Evolutionary conservation across 1,140 invertebrate genomes (phyloP).

Genomic region (Ceratosolen solmsi): DNA sequence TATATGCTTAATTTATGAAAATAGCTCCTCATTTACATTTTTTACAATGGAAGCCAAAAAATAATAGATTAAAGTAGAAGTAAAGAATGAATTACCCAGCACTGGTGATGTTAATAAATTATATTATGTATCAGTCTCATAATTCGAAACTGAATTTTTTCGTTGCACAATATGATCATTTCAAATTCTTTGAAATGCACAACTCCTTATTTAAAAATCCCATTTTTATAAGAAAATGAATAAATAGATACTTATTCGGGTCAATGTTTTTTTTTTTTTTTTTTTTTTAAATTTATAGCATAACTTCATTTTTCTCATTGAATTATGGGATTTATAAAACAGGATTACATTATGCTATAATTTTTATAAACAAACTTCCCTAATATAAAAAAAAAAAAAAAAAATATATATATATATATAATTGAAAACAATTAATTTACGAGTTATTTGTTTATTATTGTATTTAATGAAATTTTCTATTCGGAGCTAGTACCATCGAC

Average conservation of each 20-base stretch:
- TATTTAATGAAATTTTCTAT: constrained; percentile 1
- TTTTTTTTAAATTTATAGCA: not conserved
- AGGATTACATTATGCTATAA: constrained; percentile 20
- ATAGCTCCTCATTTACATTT: constrained; percentile 22
- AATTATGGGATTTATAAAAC: constrained; percentile 23
- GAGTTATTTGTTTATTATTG: not conserved
- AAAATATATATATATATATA: not conserved
- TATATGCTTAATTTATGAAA: constrained; percentile 25
- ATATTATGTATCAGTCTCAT: constrained; percentile 15
- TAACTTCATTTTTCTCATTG: not conserved
- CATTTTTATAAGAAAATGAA: not conserved
- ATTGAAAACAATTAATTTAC: constrained; percentile 38
- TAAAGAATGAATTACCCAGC: constrained; percentile 24
- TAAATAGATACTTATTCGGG: not conserved
- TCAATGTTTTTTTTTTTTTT: not conserved
- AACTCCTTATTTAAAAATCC: constrained; percentile 34
- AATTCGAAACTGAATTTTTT: constrained; percentile 28
- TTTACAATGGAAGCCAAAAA: constrained; percentile 17
- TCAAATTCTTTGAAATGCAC: constrained; percentile 5
- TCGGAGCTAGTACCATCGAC: constrained; percentile 27
- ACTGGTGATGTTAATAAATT: constrained; percentile 5
- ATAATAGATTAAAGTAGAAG: constrained; percentile 7
- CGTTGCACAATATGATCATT: constrained; percentile 25
- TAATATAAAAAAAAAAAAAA: not conserved
- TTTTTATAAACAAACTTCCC: constrained; percentile 28